These are phyloP conservation scores for Eumaeus atala DNA, from an alignment of 1,140 invertebrate genomes.

Conservation along the genomic window DNA sequence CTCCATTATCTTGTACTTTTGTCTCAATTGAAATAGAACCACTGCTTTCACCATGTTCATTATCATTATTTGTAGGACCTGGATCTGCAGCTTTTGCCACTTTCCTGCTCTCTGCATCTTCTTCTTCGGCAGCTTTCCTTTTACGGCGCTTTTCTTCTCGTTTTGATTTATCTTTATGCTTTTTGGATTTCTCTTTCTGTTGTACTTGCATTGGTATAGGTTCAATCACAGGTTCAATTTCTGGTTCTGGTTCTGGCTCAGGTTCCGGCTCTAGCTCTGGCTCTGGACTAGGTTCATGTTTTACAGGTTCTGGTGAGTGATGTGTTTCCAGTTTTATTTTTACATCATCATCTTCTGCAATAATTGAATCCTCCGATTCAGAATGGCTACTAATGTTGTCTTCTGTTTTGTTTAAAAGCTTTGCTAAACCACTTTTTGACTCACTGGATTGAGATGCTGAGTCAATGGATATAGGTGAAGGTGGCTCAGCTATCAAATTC, in stretches of 20 bases:
- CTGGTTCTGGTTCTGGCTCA: slow-evolving; percentile 43
- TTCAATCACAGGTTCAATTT: slow-evolving; percentile 45
- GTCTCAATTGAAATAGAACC: slow-evolving; percentile 57
- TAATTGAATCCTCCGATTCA: slow-evolving; percentile 59
- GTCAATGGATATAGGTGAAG: slow-evolving; percentile 68
- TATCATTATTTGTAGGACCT: slow-evolving; percentile 45
- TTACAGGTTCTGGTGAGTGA: slow-evolving; percentile 52
- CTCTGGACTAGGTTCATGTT: slow-evolving; percentile 52
- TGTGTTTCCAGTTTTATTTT: slow-evolving; percentile 58
- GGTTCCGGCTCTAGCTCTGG: slow-evolving; percentile 54
- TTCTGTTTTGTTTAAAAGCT: slow-evolving; percentile 49
- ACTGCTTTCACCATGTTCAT: slow-evolving; percentile 57
- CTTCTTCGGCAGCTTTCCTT: slow-evolving; percentile 71
- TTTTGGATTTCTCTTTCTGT: slow-evolving; percentile 72
- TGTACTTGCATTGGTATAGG: slow-evolving; percentile 40
- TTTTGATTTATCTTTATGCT: slow-evolving; percentile 76
- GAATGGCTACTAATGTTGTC: slow-evolving; percentile 56
- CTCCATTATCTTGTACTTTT: slow-evolving; percentile 72
- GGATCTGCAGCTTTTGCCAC: slow-evolving; percentile 41
- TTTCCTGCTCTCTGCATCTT: slow-evolving; percentile 60
- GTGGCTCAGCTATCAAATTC: slow-evolving; percentile 48
- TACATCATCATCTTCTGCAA: slow-evolving; percentile 55
- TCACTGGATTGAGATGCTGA: slow-evolving; percentile 68
- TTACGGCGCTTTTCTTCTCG: slow-evolving; percentile 77
- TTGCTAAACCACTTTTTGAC: slow-evolving; percentile 62